These are phyloP conservation scores for Rhagonycha fulva DNA, from an alignment of 2,888 invertebrate genomes.

Conservation along the genomic window DNA sequence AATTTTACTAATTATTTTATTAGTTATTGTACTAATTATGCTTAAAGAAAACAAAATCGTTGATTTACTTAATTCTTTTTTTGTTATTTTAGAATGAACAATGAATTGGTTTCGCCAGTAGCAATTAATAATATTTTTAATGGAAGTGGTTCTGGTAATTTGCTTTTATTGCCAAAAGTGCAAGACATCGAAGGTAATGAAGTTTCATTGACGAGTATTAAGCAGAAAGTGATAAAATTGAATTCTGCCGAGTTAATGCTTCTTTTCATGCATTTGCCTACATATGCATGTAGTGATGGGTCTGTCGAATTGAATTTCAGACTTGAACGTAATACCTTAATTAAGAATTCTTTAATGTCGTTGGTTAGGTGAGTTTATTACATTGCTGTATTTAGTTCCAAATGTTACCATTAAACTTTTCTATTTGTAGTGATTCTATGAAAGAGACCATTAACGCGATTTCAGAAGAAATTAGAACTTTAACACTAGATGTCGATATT, in stretches of 20 bases:
- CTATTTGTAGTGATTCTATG: neutral
- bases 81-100: neutral
- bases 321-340: neutral
- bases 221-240: neutral
- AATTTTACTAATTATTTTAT: neutral
- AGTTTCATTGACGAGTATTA: neutral
- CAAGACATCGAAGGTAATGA: neutral
- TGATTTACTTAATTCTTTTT: neutral
- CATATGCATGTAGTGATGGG: neutral
- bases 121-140: neutral
- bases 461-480: neutral
- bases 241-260: neutral
- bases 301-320: neutral
- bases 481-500: neutral
- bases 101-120: neutral
- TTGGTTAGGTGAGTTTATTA: neutral
- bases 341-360: neutral
- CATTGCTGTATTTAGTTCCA: neutral
- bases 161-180: neutral
- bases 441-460: neutral
- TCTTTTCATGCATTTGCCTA: neutral
- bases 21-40: neutral
- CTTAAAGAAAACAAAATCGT: neutral
- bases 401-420: neutral
- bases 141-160: neutral